Base-by-base conservation (phyloP, 2,888 invertebrate species). In the Noctua comes region DNA sequence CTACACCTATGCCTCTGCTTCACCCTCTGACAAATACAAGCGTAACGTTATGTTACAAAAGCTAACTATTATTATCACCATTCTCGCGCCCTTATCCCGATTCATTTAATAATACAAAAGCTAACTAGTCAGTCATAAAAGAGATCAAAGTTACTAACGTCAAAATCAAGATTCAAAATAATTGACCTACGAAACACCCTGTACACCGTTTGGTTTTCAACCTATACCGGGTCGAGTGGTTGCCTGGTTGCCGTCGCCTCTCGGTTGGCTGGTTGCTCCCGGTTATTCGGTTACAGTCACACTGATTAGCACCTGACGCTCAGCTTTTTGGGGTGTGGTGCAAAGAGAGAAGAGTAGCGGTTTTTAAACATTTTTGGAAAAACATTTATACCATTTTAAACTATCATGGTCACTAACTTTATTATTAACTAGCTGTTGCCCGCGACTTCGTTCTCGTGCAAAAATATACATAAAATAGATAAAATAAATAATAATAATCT, bases 221-320 rank as follows among this genome's bases (percentile, higher is more conserved):
- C 48, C 54, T 51, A 57, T 66, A 70, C 66, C 68, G 54, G 18
- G 27, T 68, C 43, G 68, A 57, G 66, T 82, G 73, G 82, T 73
- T 65, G 54, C 65, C 40, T n/a, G 76, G 80, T 77, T 69, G 62
- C 73, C 62, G 51, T 36, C 74, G 59, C 36, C 62, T 64, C 59
- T 76, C 76, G 84, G 84, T 70, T 75, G 83, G 57, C 81, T 84
- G 88, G 82, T 69, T 75, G 66, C 59, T 73, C 82, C 57, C 43
- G 77, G 79, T 79, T 86, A 88, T 86, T 82, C 68, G 78, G 83
- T 88, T 88, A 85, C 88, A 79, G 68, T 68, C 77, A 64, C 72
- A 69, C 80, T 86, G 85, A 88, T 89, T 88, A 88, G 82, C 81
- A 88, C 79, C 85, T 89, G 86, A 83, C 85, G 86, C 81, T 77